Percentiles rank a stretch among this genome's conserved stretches.
Conservation (phyloP, 2,888 invertebrate genomes). For the Bugula neritina region DNA sequence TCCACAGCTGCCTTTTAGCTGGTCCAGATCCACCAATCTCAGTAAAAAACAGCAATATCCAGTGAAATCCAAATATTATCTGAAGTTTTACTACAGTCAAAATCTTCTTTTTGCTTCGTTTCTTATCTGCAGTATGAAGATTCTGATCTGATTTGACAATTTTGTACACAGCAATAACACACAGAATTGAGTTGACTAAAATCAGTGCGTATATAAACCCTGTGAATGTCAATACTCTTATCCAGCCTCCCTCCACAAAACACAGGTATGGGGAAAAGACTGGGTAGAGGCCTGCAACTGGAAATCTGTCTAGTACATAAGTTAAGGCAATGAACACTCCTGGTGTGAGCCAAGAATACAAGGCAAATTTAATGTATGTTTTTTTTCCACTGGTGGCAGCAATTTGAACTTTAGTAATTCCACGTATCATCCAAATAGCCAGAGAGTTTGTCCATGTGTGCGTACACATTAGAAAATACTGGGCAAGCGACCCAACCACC, state of each 20-base stretch:
- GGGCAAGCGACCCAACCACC: neutral
- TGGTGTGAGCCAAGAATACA: neutral
- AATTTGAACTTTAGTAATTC: neutral
- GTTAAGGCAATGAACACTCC: neutral
- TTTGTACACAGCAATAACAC: neutral
- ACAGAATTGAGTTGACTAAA: neutral
- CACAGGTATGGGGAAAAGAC: neutral
- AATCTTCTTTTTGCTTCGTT: neutral
- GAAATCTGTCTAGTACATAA: neutral
- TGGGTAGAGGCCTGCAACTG: neutral
- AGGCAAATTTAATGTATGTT: neutral
- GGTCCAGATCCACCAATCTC: neutral
- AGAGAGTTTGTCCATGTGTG: neutral
- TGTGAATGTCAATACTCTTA: neutral
- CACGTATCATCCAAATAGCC: neutral
- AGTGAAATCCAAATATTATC: slow-evolving; percentile 17
- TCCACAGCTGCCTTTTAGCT: neutral
- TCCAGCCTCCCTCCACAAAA: neutral
- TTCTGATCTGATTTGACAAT: neutral
- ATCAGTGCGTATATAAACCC: neutral
- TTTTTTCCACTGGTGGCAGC: neutral
- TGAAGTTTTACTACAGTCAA: slow-evolving; percentile 18
- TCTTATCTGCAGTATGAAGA: neutral
- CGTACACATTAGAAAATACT: neutral
- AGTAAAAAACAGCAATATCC: neutral